phyloP scores from a whole-genome alignment of 1,140 invertebrate genomes.

The Drosophila arawakana region DNA sequence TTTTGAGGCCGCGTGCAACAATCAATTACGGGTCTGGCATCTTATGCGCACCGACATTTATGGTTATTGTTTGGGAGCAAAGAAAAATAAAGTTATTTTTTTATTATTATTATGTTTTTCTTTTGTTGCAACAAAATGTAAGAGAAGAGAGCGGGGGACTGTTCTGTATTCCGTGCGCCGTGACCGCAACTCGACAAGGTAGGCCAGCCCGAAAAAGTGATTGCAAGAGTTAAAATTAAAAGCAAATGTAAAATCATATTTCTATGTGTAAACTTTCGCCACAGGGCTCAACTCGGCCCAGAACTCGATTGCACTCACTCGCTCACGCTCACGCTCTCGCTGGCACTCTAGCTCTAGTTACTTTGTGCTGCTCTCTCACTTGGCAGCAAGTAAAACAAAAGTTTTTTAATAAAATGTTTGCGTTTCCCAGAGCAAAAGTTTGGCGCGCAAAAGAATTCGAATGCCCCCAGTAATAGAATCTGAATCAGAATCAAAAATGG shows the following conservation, averaged over 20 bases:
- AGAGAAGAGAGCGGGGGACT: not conserved
- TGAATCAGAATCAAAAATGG: slow-evolving; percentile 44
- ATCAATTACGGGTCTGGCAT: slow-evolving; percentile 72
- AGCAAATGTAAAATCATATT: slow-evolving; percentile 83
- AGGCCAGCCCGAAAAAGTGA: slow-evolving; percentile 68
- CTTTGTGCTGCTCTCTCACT: not conserved
- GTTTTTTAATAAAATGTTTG: slow-evolving; percentile 83
- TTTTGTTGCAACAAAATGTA: slow-evolving; percentile 2
- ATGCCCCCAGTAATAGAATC: slow-evolving; percentile 45
- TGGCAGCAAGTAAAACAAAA: slow-evolving; percentile 70
- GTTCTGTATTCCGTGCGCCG: slow-evolving; percentile 19
- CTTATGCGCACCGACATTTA: slow-evolving; percentile 73
- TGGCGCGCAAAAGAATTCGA: slow-evolving; percentile 41
- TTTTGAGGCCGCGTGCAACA: slow-evolving; percentile 58
- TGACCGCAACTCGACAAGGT: slow-evolving; percentile 41
- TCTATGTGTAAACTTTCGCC: slow-evolving; percentile 81
- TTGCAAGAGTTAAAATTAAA: slow-evolving; percentile 83
- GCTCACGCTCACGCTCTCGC: not conserved
- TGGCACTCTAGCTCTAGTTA: not conserved
- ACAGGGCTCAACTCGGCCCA: slow-evolving; percentile 38
- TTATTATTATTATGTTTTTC: slow-evolving; percentile 77
- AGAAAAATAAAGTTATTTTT: slow-evolving; percentile 70
- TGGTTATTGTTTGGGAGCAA: slow-evolving; percentile 75
- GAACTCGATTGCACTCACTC: slow-evolving; percentile 17
- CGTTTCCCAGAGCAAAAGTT: slow-evolving; percentile 70